A percentile compares a stretch with the other conserved stretches of the same genome.
phyloP scores from a whole-genome alignment of 2,888 invertebrate genomes.

The Herminia tarsipennalis region DNA sequence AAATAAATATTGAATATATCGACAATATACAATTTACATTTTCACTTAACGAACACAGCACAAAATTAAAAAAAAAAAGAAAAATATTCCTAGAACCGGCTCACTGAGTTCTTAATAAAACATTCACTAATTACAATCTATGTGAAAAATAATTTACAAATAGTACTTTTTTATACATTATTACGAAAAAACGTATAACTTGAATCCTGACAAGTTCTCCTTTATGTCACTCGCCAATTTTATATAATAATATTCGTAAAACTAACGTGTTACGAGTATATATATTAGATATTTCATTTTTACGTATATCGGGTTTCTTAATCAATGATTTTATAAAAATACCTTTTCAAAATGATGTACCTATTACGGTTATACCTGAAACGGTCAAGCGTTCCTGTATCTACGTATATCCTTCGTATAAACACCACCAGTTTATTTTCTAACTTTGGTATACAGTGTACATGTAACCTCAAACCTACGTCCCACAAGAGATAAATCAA shows the following conservation, averaged over 20 bases:
- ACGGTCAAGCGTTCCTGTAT: constrained; percentile 48
- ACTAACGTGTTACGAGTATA: constrained; percentile 79
- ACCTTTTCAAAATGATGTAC: constrained; percentile 70
- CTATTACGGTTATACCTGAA: constrained; percentile 46
- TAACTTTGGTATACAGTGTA: constrained; percentile 86
- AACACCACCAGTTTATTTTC: constrained; percentile 75
- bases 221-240: constrained; percentile 61
- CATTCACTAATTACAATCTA: constrained; percentile 79
- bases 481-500: constrained; percentile 64
- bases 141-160: constrained; percentile 81
- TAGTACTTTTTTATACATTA: constrained; percentile 72
- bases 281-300: constrained; percentile 74
- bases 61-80: constrained; percentile 67
- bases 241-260: constrained; percentile 69
- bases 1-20: constrained; percentile 83
- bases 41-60: constrained; percentile 84
- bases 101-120: constrained; percentile 74
- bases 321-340: constrained; percentile 85
- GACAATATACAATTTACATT: constrained; percentile 84
- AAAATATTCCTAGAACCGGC: constrained; percentile 71
- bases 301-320: constrained; percentile 84
- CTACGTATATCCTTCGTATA: constrained; percentile 47
- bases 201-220: constrained; percentile 75
- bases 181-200: constrained; percentile 80
- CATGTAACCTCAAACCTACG: constrained; percentile 65